Evolutionary conservation across 2,888 invertebrate genomes (phyloP), one percentile per base, ranked within the genome.

Genomic region (Drosophila algonquin): DNA sequence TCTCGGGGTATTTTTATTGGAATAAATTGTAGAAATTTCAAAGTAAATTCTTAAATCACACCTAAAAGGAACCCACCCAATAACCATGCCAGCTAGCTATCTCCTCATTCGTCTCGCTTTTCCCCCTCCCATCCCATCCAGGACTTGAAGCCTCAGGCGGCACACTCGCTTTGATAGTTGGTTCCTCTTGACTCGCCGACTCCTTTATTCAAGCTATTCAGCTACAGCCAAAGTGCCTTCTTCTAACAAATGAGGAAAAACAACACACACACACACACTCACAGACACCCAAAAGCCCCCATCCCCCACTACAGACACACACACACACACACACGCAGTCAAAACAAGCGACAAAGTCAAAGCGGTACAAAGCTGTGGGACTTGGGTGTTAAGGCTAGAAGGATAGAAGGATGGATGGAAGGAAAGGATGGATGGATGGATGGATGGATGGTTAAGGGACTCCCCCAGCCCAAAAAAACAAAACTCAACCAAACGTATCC

Each of bases 321-420:
- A 77, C 73, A 77, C 76, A 21, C 76, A 69, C 76, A 84, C 61
- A 74, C 63, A 76, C 62, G 54, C 67, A 77, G 61, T 62, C 52
- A 58, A 70, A 74, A 65, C 59, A 55, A 67, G 67, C 74, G 75
- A 63, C 75, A 74, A 73, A 74, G 73, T 73, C 73, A 73, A 73
- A 73, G 73, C 72, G 74, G 16, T 52, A 59, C 74, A 73, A 73
- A 73, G 65, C 59, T 50, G 44, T 44, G 40, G 6, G n/a, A 70
- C 21, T 40, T 30, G 58, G 46, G 70, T 52, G 52, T 47, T 14
- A 16, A 18, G 14, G 9, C 32, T 12, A 10, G n/a, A 18, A 32
- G 12, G 16, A 16, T 30, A 21, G 16, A 35, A 30, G 21, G 32
- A 60, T 40, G 52, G 44, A 18, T 18, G 12, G 18, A 24, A 18